Conservation (phyloP, 2,888 invertebrate species). For the Himalopsyche kuldschensis region DNA sequence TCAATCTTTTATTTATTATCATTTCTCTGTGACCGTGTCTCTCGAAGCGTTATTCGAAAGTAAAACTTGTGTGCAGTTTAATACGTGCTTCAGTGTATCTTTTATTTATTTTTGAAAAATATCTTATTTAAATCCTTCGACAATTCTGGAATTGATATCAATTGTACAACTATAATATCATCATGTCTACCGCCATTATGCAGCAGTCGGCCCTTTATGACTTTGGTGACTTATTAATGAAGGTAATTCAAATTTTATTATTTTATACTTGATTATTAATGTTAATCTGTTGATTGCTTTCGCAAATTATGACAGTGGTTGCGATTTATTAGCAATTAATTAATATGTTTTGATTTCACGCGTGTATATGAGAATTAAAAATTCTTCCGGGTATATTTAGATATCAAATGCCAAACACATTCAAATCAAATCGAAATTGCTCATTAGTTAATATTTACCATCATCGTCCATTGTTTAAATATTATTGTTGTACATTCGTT, state of each 20-base stretch:
- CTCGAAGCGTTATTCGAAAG: constrained; percentile 4
- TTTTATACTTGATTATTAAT: neutral
- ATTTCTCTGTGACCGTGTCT: constrained; percentile 1
- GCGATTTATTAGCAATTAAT: no score
- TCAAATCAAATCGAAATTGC: no score
- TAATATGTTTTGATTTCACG: no score
- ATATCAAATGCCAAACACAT: no score
- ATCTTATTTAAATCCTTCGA: neutral
- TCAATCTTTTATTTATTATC: constrained; percentile 5
- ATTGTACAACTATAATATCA: neutral
- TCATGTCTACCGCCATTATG: constrained; percentile 80
- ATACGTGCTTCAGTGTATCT: constrained; percentile 25
- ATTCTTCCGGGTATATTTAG: no score
- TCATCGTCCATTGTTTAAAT: no score
- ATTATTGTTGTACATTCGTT: no score
- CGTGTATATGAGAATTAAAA: no score
- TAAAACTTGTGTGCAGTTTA: constrained; percentile 21
- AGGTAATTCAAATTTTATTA: constrained; percentile 58
- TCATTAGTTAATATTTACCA: no score
- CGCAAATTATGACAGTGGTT: no score
- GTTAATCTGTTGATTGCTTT: no score
- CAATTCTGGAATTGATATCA: constrained; percentile 28
- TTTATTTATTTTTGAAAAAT: constrained; percentile 16
- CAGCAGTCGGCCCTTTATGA: constrained; percentile 74
- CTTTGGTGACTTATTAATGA: constrained; percentile 73